Conservation (phyloP, 92 coral and sea anemone genomes). For the Galaxea fascicularis region DNA sequence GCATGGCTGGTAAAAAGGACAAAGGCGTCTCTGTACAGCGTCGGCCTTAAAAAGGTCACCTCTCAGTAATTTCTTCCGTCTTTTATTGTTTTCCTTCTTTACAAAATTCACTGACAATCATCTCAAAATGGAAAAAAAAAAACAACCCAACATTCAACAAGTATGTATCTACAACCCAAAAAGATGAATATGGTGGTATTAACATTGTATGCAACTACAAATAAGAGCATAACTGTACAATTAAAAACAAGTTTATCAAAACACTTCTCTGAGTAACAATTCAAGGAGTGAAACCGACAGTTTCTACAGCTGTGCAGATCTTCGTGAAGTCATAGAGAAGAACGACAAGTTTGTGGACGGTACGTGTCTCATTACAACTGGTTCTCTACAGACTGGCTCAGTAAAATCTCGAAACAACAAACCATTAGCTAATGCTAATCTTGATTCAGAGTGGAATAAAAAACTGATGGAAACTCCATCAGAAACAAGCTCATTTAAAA, state of each 20-base stretch:
- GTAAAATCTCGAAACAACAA: too few species aligned
- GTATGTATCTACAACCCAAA: background rate
- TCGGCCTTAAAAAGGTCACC: too few species aligned
- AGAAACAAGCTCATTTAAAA: too few species aligned
- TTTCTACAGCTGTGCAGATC: background rate
- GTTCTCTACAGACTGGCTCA: background rate
- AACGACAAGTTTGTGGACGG: too few species aligned
- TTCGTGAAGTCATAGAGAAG: background rate
- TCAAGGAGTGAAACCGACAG: background rate
- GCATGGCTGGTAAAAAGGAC: too few species aligned
- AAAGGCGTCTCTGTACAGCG: too few species aligned
- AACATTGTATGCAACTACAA: constrained; percentile 16
- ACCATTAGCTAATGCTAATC: background rate
- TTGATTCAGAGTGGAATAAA: too few species aligned
- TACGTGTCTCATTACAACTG: background rate
- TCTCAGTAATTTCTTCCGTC: too few species aligned
- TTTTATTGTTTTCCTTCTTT: too few species aligned
- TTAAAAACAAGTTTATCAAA: background rate
- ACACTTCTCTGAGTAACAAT: background rate
- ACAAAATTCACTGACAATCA: too few species aligned
- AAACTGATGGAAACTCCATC: too few species aligned
- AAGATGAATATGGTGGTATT: too few species aligned
- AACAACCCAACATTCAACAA: background rate
- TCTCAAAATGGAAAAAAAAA: background rate
- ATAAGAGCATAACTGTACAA: constrained; percentile 1